Percentiles rank a stretch among this genome's conserved stretches.
Conservation (phyloP, 1,140 invertebrate genomes). For the Rhagoletis zephyria region DNA sequence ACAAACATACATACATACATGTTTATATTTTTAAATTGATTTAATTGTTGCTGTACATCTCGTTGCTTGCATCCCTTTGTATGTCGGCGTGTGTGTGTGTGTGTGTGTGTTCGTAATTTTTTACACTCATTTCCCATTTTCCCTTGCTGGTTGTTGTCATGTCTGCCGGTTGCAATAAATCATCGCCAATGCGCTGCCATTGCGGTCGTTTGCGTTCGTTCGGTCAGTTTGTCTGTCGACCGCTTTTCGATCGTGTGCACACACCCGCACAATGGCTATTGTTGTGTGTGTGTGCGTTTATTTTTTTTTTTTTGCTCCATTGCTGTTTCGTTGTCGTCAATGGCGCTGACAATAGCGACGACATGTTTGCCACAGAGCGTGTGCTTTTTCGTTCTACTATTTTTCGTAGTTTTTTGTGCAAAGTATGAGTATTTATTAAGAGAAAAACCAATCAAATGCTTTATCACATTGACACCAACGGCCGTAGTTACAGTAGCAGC, state of each 20-base stretch:
- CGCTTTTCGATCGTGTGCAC: background rate
- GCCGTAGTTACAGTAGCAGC: background rate
- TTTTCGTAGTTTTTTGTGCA: background rate
- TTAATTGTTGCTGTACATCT: constrained; percentile 14
- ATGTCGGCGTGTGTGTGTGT: background rate
- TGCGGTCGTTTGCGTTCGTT: constrained; percentile 13
- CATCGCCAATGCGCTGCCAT: constrained; percentile 10
- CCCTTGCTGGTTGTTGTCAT: background rate
- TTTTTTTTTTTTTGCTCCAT: background rate
- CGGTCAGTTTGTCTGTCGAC: constrained; percentile 12
- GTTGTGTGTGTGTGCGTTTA: background rate
- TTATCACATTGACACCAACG: constrained; percentile 26
- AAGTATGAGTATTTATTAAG: background rate
- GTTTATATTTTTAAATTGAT: constrained; percentile 2
- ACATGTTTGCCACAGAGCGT: background rate
- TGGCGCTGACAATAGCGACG: constrained; percentile 27
- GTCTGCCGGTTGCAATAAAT: constrained; percentile 11
- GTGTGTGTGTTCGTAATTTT: background rate
- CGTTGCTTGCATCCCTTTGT: constrained; percentile 6
- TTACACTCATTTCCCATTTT: background rate
- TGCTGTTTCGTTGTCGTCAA: constrained; percentile 27
- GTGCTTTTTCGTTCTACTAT: background rate
- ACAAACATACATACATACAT: background rate
- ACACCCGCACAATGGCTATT: constrained; percentile 3
- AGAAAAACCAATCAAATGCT: background rate